phyloP scores from a whole-genome alignment of 2,888 invertebrate species.

The Griposia aprilina region DNA sequence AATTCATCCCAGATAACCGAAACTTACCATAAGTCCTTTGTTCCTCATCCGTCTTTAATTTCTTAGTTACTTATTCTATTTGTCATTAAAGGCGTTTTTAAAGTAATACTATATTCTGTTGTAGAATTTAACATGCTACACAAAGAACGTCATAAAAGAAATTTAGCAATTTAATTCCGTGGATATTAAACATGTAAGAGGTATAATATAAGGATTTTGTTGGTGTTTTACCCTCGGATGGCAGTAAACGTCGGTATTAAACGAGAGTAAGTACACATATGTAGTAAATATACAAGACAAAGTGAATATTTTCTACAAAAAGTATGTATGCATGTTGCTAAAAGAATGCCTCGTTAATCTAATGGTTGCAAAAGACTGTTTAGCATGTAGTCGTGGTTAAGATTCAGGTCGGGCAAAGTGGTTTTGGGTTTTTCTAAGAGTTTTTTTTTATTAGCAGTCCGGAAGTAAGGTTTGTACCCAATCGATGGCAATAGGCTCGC shows the following conservation, averaged over 20 bases:
- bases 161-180: conserved; percentile 53
- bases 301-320: conserved; percentile 8
- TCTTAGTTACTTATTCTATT: not conserved
- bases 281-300: conserved; percentile 35
- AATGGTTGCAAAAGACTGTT: not conserved
- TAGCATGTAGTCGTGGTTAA: not conserved
- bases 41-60: not conserved
- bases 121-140: conserved; percentile 37
- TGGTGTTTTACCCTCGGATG: conserved; percentile 54
- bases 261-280: conserved; percentile 44
- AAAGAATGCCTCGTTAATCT: not conserved
- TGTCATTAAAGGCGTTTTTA: conserved; percentile 2
- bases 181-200: conserved; percentile 63
- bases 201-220: conserved; percentile 55
- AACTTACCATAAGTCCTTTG: not conserved
- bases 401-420: not conserved
- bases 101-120: conserved; percentile 30
- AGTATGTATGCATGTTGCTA: not conserved
- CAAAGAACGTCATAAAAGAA: conserved; percentile 55
- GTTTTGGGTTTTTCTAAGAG: not conserved
- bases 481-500: not conserved
- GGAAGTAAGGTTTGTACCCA: not conserved
- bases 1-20: not conserved
- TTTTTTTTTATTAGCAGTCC: not conserved
- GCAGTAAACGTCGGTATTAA: conserved; percentile 55